Evolutionary conservation across 2,113 vertebrate genomes (phyloP).

Genomic region (Chionis minor): DNA sequence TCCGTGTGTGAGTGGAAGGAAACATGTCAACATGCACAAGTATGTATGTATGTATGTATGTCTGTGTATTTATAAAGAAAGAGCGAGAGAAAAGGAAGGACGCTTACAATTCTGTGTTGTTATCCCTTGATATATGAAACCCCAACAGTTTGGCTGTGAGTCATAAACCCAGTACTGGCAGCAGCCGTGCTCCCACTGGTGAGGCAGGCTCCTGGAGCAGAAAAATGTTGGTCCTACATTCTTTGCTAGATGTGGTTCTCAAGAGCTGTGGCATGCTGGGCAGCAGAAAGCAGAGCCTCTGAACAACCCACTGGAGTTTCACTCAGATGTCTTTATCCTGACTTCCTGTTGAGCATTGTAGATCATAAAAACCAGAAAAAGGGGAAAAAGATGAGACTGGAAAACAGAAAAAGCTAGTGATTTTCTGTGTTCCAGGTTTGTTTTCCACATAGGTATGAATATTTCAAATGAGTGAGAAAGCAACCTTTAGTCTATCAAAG

Average conservation of each 20-base stretch:
- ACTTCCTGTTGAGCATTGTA: not conserved
- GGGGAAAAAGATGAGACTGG: accelerated
- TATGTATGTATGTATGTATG: too few relatives aligned
- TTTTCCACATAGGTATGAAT: not conserved
- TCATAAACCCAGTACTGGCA: not conserved
- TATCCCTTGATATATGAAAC: not conserved
- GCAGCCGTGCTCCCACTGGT: not conserved
- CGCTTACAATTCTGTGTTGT: not conserved
- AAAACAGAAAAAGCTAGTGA: not conserved
- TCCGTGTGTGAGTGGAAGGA: not conserved
- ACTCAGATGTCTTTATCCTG: not conserved
- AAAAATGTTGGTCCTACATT: not conserved
- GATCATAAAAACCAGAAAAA: not conserved
- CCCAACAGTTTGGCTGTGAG: too few relatives aligned
- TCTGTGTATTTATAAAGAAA: not conserved
- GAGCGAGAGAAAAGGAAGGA: not conserved
- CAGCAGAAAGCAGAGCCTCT: not conserved
- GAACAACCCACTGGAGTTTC: not conserved
- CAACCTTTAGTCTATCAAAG: not conserved
- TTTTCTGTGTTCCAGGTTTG: not conserved
- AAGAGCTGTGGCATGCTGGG: not conserved
- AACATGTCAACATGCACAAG: not conserved
- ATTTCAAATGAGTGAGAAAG: not conserved
- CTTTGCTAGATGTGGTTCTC: not conserved
- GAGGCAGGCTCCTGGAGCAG: not conserved